phyloP scores from a whole-genome alignment of 2,888 invertebrate genomes.

The Hirtodrosophila histrioides region DNA sequence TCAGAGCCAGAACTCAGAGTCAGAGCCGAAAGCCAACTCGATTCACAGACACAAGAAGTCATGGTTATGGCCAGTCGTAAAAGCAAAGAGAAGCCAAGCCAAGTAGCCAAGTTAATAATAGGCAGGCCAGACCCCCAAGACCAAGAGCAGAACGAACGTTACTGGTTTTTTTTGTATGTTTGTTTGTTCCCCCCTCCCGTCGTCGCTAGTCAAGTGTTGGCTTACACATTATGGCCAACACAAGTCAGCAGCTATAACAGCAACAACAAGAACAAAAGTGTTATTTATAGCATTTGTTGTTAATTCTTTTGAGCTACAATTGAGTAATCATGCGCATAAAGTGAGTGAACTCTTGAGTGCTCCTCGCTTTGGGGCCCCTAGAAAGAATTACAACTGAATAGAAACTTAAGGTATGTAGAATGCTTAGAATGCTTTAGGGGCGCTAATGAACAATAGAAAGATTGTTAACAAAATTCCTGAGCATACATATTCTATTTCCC shows the following conservation, averaged over 20 bases:
- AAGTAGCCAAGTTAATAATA: slow-evolving; percentile 78
- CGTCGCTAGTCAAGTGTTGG: slow-evolving; percentile 49
- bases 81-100: slow-evolving; percentile 53
- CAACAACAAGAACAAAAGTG: slow-evolving; percentile 57
- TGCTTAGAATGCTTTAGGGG: too few species aligned
- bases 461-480: too few species aligned
- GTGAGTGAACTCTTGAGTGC: slow-evolving; percentile 70
- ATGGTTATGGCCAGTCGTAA: slow-evolving; percentile 82
- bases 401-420: too few species aligned
- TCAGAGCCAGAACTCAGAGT: slow-evolving; percentile 27
- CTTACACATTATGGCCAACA: slow-evolving; percentile 60
- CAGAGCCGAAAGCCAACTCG: slow-evolving; percentile 3
- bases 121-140: slow-evolving; percentile 32
- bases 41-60: slow-evolving; percentile 62
- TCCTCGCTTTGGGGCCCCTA: neutral
- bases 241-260: slow-evolving; percentile 7
- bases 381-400: slow-evolving; percentile 1
- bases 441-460: too few species aligned
- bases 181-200: neutral
- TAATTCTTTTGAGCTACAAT: slow-evolving; percentile 69
- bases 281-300: slow-evolving; percentile 72
- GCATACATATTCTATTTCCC: too few species aligned
- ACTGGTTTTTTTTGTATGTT: slow-evolving; percentile 50
- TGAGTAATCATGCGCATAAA: slow-evolving; percentile 69
- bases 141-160: slow-evolving; percentile 66